phyloP scores from a whole-genome alignment of 37 sponge, comb jelly and placozoan genomes.

The Crambe crambe region DNA sequence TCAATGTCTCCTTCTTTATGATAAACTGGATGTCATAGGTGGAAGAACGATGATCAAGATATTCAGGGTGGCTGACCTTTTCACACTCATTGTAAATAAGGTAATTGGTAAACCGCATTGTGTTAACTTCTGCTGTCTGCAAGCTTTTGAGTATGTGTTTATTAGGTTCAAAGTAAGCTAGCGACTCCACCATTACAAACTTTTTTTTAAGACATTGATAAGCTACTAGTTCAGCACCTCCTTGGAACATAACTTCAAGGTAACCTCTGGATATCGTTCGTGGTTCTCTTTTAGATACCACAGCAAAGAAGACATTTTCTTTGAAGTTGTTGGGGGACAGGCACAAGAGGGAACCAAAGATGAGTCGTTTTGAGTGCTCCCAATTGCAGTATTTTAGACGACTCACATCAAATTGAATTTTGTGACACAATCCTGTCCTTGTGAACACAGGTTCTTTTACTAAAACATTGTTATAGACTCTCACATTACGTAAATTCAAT shows the following conservation, averaged over 20 bases:
- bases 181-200: constrained; percentile 80
- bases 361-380: constrained; percentile 70
- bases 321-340: constrained; percentile 58
- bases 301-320: constrained; percentile 54
- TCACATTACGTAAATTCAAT: constrained; percentile 56
- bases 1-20: neutral
- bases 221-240: neutral
- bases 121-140: constrained; percentile 65
- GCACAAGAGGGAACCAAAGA: constrained; percentile 87
- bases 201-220: neutral
- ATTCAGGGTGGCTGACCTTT: constrained; percentile 32
- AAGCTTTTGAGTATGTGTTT: constrained; percentile 70
- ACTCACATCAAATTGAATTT: constrained; percentile 55
- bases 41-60: neutral
- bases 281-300: constrained; percentile 66
- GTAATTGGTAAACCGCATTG: constrained; percentile 80
- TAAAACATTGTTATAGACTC: constrained; percentile 51
- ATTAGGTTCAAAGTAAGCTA: constrained; percentile 87
- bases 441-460: constrained; percentile 46
- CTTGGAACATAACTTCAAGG: constrained; percentile 48
- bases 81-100: constrained; percentile 48
- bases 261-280: constrained; percentile 46
- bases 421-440: constrained; percentile 46
- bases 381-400: constrained; percentile 49
- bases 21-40: neutral